phyloP scores from a whole-genome alignment of 2,888 invertebrate species.

The Protonemura montana region DNA sequence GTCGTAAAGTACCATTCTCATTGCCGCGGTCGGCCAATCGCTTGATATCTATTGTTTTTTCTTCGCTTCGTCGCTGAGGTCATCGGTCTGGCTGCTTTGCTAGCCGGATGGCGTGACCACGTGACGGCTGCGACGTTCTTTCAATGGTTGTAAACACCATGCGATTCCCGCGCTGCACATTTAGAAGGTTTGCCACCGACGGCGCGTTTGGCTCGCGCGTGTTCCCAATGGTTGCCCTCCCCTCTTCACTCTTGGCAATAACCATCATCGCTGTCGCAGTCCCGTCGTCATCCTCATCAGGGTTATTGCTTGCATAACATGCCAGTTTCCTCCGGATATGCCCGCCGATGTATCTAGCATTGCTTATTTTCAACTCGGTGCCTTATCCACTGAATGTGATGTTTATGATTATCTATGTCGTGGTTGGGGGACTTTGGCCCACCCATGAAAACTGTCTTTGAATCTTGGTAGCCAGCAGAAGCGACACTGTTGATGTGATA shows the following conservation, averaged over 20 bases:
- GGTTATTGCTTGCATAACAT: constrained; percentile 22
- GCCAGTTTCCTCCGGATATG: constrained; percentile 9
- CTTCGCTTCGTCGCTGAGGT: not conserved
- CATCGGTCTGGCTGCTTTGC: not conserved
- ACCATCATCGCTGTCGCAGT: not conserved
- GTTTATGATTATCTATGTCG: not conserved
- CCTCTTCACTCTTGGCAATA: not conserved
- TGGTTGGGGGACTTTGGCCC: not conserved
- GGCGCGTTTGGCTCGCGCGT: not conserved
- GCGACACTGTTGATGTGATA: not conserved
- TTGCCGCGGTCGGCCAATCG: not conserved
- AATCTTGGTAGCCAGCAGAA: too few relatives aligned
- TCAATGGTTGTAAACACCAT: not conserved
- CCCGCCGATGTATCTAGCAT: not conserved
- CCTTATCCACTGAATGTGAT: not conserved
- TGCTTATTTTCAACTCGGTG: not conserved
- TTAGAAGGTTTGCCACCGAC: too few relatives aligned
- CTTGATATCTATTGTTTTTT: not conserved
- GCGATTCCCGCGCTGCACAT: not conserved
- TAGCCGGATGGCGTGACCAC: not conserved
- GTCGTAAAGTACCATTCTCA: not conserved
- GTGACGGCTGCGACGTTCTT: not conserved
- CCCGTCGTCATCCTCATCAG: not conserved
- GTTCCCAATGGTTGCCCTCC: not conserved
- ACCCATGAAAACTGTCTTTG: too few relatives aligned